These are phyloP conservation scores for Drosophila niveifrons DNA, from an alignment of 2,888 invertebrate genomes.

Conservation along the genomic window DNA sequence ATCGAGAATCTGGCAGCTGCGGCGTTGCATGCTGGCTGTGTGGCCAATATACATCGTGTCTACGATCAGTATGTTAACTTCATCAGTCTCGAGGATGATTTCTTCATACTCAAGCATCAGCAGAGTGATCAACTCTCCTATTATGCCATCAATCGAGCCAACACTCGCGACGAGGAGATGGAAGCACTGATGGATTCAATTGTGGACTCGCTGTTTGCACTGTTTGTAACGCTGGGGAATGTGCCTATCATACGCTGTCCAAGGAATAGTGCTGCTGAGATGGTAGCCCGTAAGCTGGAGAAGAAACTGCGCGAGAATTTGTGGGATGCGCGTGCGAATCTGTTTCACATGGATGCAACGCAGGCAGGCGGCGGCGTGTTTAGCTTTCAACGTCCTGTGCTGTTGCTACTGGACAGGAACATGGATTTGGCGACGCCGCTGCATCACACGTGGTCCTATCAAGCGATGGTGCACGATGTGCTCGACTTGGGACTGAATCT, in stretches of 20 bases:
- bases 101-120: constrained; percentile 97
- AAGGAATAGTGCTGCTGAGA: constrained; percentile 98
- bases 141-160: constrained; percentile 97
- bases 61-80: constrained; percentile 99
- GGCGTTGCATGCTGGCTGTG: constrained; percentile 95
- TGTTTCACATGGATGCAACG: constrained; percentile 95
- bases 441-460: constrained; percentile 99
- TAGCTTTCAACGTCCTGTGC: constrained; percentile 96
- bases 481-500: constrained; percentile 95
- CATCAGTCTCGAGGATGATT: constrained; percentile 98
- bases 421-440: constrained; percentile 98
- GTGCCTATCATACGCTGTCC: constrained; percentile 89
- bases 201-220: constrained; percentile 98
- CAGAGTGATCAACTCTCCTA: constrained; percentile 96
- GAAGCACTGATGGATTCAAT: constrained; percentile 96
- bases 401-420: constrained; percentile 96
- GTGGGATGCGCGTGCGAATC: constrained; percentile 97
- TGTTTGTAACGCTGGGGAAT: constrained; percentile 97
- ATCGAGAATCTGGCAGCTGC: constrained; percentile 98
- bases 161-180: constrained; percentile 98
- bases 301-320: constrained; percentile 98
- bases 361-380: constrained; percentile 89
- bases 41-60: constrained; percentile 97
- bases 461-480: constrained; percentile 98
- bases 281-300: constrained; percentile 98